Conservation (phyloP, 1,140 invertebrate species). For the Diorhabda sublineata region DNA sequence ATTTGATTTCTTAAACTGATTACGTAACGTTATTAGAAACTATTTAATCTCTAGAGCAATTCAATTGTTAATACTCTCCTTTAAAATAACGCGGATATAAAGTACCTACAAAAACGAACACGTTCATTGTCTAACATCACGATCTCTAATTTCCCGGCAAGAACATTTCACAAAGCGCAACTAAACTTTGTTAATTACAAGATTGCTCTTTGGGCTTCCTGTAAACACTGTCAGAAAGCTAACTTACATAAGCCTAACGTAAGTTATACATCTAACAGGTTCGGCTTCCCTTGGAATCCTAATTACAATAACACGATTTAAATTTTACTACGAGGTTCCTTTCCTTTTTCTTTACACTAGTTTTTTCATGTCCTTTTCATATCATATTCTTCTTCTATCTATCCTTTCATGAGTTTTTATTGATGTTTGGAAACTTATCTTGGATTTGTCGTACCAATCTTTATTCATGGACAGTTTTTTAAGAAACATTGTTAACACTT, state of each 20-base stretch:
- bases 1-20: no score
- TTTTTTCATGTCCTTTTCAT: no score
- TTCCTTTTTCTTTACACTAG: neutral
- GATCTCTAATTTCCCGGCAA: conserved; percentile 1
- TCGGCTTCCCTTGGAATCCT: neutral
- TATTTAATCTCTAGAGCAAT: no score
- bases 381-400: no score
- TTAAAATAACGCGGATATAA: neutral
- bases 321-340: neutral
- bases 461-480: no score
- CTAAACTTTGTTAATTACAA: neutral
- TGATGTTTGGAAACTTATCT: no score
- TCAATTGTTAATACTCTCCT: neutral
- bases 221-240: conserved; percentile 1
- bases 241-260: neutral
- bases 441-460: no score
- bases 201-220: conserved; percentile 1
- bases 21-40: no score
- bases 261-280: neutral
- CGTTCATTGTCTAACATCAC: conserved; percentile 1
- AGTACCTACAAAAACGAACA: conserved; percentile 2
- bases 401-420: no score
- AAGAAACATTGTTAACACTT: no score
- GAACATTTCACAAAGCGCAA: conserved; percentile 2
- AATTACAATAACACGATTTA: neutral